phyloP scores from a whole-genome alignment of 2,888 invertebrate genomes.

The Chirona hameri region DNA sequence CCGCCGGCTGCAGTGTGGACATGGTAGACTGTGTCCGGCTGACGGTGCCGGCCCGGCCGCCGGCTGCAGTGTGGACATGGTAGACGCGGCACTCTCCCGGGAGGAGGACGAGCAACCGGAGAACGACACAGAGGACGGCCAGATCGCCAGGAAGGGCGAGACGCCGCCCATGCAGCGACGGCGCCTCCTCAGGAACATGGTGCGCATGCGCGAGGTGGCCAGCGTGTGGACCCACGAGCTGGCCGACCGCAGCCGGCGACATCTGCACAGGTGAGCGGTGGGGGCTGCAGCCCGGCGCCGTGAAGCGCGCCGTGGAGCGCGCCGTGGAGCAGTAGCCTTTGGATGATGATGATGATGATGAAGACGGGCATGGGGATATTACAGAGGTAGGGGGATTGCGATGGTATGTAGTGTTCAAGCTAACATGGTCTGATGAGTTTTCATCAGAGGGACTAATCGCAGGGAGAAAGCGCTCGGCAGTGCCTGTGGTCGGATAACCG shows the following conservation, averaged over 20 bases:
- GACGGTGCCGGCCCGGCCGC: not conserved
- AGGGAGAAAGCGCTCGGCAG: too few relatives aligned
- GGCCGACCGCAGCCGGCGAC: not conserved
- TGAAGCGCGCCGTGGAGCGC: too few relatives aligned
- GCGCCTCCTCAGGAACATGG: not conserved
- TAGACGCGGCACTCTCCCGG: not conserved
- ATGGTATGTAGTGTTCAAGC: too few relatives aligned
- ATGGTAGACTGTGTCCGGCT: too few relatives aligned
- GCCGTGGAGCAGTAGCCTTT: too few relatives aligned
- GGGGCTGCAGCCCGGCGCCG: not conserved
- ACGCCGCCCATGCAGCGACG: constrained; percentile 23
- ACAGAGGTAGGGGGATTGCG: too few relatives aligned
- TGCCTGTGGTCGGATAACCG: too few relatives aligned
- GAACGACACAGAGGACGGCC: not conserved
- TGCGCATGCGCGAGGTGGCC: constrained; percentile 27
- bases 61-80: not conserved
- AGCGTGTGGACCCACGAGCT: constrained; percentile 7
- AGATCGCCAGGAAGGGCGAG: constrained; percentile 12
- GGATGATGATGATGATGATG: too few relatives aligned
- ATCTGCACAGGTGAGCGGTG: not conserved
- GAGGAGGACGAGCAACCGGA: not conserved
- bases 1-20: too few relatives aligned
- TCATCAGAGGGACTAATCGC: too few relatives aligned
- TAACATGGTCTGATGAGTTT: too few relatives aligned
- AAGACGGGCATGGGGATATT: too few relatives aligned